Conservation (phyloP, 1,140 invertebrate genomes). For the Euwallacea fornicatus region DNA sequence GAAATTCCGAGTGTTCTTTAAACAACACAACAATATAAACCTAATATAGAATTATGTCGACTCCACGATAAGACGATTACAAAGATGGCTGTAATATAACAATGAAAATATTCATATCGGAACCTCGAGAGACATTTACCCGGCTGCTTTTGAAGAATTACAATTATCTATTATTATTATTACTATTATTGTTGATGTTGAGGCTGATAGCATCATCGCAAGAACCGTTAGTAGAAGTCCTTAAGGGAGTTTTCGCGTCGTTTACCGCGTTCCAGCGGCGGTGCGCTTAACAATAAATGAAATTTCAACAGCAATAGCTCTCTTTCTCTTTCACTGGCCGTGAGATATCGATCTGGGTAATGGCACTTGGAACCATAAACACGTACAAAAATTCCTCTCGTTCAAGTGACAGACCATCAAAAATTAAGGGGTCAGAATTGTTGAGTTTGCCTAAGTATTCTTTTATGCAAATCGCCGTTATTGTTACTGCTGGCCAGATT, state of each 20-base stretch:
- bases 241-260: conserved; percentile 5
- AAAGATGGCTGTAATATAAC: conserved; percentile 12
- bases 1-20: too few species aligned
- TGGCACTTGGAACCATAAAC: conserved; percentile 27
- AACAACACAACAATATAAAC: too few species aligned
- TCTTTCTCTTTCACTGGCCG: not conserved
- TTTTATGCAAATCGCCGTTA: conserved; percentile 21
- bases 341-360: conserved; percentile 21
- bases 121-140: conserved; percentile 12
- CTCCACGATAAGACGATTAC: not conserved
- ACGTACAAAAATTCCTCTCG: conserved; percentile 22
- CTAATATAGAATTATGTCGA: too few species aligned
- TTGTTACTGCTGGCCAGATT: conserved; percentile 13
- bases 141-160: conserved; percentile 18
- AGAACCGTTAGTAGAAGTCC: not conserved
- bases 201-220: conserved; percentile 7
- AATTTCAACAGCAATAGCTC: conserved; percentile 18
- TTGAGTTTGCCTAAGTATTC: conserved; percentile 15
- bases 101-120: conserved; percentile 24
- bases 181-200: not conserved
- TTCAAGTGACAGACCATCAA: conserved; percentile 19
- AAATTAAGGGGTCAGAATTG: conserved; percentile 26
- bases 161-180: conserved; percentile 22
- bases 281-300: not conserved
- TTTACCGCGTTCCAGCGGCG: not conserved